Percentiles rank a stretch among this genome's conserved stretches.
phyloP scores from a whole-genome alignment of 2,888 invertebrate species.

The Apodemia mormo region DNA sequence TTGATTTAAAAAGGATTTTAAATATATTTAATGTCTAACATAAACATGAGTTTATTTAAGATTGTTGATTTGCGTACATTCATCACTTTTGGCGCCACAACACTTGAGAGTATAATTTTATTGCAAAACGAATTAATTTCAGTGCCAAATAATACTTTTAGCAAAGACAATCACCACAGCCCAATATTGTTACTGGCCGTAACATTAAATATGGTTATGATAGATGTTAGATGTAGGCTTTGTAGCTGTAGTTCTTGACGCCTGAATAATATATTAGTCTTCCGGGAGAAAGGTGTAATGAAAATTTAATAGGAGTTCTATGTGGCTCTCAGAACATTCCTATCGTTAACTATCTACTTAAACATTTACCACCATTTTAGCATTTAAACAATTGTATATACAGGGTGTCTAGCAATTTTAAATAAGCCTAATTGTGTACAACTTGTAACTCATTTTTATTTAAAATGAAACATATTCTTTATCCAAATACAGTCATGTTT shows the following conservation, averaged over 20 bases:
- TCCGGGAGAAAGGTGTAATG: background rate
- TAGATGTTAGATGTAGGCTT: constrained; percentile 8
- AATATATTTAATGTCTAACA: too few relatives aligned
- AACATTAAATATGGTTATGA: constrained; percentile 7
- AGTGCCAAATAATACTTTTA: constrained; percentile 56
- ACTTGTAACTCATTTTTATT: background rate
- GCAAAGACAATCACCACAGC: constrained; percentile 22
- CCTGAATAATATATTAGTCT: constrained; percentile 3
- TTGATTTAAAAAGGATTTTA: too few relatives aligned
- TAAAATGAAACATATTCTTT: background rate
- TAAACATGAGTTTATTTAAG: background rate
- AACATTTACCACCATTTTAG: constrained; percentile 3
- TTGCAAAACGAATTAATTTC: constrained; percentile 40
- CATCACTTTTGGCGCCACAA: background rate
- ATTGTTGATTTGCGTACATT: background rate
- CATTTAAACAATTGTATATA: constrained; percentile 4
- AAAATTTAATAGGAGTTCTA: constrained; percentile 1
- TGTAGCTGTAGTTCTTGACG: constrained; percentile 9
- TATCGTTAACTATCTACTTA: constrained; percentile 1
- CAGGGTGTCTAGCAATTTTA: constrained; percentile 1
- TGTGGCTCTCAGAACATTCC: background rate
- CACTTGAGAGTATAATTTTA: background rate
- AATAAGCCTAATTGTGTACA: background rate
- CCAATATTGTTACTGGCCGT: constrained; percentile 26
- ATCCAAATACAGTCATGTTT: background rate